phyloP scores from a whole-genome alignment of 2,113 vertebrate genomes.

The Hyperopisus bebe region DNA sequence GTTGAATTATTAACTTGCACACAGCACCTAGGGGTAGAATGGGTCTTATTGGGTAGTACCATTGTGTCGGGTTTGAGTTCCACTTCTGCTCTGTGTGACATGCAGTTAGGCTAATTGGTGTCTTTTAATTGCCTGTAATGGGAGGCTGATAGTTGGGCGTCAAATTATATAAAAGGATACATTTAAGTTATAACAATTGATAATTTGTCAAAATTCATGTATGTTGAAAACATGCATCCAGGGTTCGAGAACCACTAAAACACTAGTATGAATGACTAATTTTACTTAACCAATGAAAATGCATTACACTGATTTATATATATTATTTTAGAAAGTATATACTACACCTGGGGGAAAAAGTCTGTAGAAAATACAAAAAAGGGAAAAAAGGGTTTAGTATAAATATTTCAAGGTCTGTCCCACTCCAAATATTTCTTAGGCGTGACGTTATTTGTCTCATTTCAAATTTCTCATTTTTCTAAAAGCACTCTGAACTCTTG shows the following conservation, averaged over 20 bases:
- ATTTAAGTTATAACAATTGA: not conserved
- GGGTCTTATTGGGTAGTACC: not conserved
- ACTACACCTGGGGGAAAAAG: not conserved
- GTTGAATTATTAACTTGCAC: not conserved
- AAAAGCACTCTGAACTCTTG: not conserved
- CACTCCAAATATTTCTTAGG: not conserved
- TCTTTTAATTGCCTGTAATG: not conserved
- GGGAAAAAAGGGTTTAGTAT: too few relatives aligned
- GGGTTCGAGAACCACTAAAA: not conserved
- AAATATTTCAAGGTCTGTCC: not conserved
- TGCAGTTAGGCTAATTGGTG: not conserved
- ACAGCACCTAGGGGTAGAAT: not conserved
- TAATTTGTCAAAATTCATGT: not conserved
- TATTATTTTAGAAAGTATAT: not conserved
- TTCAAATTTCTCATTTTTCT: not conserved
- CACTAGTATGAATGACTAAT: not conserved
- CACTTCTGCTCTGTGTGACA: not conserved
- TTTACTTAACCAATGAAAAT: not conserved
- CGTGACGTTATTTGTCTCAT: not conserved
- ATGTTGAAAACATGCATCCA: not conserved
- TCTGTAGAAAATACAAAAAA: too few relatives aligned
- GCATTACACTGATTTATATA: not conserved
- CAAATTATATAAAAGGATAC: not conserved
- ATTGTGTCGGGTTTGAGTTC: not conserved
- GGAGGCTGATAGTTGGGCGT: not conserved